Evolutionary conservation across 1,140 invertebrate genomes (phyloP), one percentile per base, ranked within the genome.

Genomic region (Coptotermes formosanus): DNA sequence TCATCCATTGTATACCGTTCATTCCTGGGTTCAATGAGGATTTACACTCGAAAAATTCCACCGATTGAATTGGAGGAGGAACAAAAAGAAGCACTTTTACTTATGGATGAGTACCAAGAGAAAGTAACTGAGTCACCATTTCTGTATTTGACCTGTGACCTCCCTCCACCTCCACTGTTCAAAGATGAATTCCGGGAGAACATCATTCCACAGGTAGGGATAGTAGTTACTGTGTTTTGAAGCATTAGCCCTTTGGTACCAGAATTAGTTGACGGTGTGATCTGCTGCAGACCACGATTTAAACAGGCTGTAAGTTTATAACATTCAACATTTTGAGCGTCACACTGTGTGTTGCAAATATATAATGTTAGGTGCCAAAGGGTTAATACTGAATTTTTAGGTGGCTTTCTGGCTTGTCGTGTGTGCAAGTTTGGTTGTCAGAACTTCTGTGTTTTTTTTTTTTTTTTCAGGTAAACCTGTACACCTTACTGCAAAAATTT

Each of bases 151-250:
- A 99, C 98, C 12, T 98, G 98, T 91, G 98, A 99, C 92, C 92
- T 99, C 83, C 98, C 99, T 4, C 96, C 98, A 3, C 97, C 97
- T 7, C 99, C 98, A 21, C 92, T 99, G 16, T 99, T 99, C 89
- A 98, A 98, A 89, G 98, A 99, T 92, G 98, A 99, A 91, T 95
- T 98, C 88, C 94, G 97, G 86, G 98, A 99, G 91, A 99, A 99
- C 91, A 99, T 99, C 88, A 99, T 99, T 90, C 99, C 98, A 83
- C 98, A 99, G 93, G 97, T 97, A 82, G n/a, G 44, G n/a, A 75
- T 55, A 19, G 38, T 38, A 38, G 2, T 38, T 38, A 38, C 38
- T 38, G 38, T 38, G 4, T 38, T 38, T 38, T 38, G 38, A 38
- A n/a, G 38, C 38, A 38, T 38, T 38, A 38, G 4, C 38, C 38